Evolutionary conservation across 2,888 invertebrate genomes (phyloP).

Genomic region (Chloroclystis v-ata): DNA sequence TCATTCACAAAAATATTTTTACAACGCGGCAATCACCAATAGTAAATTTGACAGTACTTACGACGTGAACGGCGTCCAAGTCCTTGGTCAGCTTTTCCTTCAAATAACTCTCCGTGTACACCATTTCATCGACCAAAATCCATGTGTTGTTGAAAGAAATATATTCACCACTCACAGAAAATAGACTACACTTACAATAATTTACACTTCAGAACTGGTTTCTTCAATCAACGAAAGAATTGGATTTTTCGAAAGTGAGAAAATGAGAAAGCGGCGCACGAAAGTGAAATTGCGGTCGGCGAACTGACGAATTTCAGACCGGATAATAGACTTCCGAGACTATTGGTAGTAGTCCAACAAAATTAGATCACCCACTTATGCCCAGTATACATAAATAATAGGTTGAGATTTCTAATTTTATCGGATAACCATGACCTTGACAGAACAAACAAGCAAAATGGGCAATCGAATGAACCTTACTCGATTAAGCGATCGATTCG

Average conservation of each 20-base stretch:
- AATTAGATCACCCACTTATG: conserved; percentile 30
- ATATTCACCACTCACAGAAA: conserved; percentile 49
- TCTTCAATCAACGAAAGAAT: conserved; percentile 42
- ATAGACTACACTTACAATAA: conserved; percentile 43
- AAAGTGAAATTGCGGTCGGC: conserved; percentile 66
- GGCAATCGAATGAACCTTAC: background rate
- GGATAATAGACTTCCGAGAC: conserved; percentile 38
- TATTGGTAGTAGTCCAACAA: conserved; percentile 31
- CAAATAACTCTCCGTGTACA: conserved; percentile 81
- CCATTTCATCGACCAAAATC: conserved; percentile 74
- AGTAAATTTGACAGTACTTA: conserved; percentile 78
- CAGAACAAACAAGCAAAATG: conserved; percentile 11
- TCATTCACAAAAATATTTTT: conserved; percentile 42
- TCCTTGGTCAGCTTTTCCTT: conserved; percentile 82
- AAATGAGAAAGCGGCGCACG: conserved; percentile 61
- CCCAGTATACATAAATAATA: conserved; percentile 22
- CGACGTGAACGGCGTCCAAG: conserved; percentile 83
- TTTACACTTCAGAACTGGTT: conserved; percentile 47
- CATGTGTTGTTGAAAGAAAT: conserved; percentile 46
- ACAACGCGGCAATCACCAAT: conserved; percentile 53
- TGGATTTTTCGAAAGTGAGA: conserved; percentile 63
- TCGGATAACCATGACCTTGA: conserved; percentile 41
- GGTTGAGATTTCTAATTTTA: conserved; percentile 32
- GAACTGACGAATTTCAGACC: conserved; percentile 62
- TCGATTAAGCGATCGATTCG: background rate